Base-by-base conservation (phyloP, 2,888 invertebrate species). In the Caenorhabditis imperialis region DNA sequence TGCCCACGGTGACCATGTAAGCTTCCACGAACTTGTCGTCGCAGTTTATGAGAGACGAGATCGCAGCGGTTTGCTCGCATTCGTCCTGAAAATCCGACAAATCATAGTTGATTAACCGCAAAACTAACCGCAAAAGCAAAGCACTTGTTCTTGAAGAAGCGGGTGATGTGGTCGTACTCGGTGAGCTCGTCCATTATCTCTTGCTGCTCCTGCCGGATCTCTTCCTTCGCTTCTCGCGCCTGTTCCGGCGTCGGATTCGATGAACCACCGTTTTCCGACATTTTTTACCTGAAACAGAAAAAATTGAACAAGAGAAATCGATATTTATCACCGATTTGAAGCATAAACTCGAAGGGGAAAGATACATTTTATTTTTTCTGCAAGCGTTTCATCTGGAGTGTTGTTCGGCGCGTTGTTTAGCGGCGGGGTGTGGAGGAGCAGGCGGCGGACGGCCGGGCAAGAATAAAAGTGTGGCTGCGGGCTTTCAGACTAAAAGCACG, bases 11-110 rank as follows among this genome's bases (percentile, higher is more conserved):
- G 1, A 57, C 57, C 37, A 75, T 45, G 38, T 51, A 71, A 3
- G 61, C 75, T 50, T 71, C 75, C 12, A 70, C 65, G 18, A 75
- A 65, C 22, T 45, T 53, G 18, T 75, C 50, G 14, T 70, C 65
- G 37, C 70, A 75, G 30, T 54, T 55, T 10, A 75, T 55, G 2
- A 65, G 25, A 0, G 70, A 60, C 5, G 65, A 50, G 5, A 75
- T 54, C 2, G 61, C 60, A 12, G 67, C 18, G 8, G 38, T 38
- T 53, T 70, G 58, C 3, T 54, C 45, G 6, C 44, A 33, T 65
- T 65, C 70, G 22, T 75, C 70, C 70, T 75, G 60, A 10, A 65
- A 53, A 18, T 27, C 48, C 12, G 7, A 35, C 5, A 33, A 16
- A 12, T 16, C 2, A 47, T 8, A 5, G 25, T 58, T 37, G 35